Evolutionary conservation across 1,140 invertebrate genomes (phyloP).

Genomic region (Probaryconus sp.): DNA sequence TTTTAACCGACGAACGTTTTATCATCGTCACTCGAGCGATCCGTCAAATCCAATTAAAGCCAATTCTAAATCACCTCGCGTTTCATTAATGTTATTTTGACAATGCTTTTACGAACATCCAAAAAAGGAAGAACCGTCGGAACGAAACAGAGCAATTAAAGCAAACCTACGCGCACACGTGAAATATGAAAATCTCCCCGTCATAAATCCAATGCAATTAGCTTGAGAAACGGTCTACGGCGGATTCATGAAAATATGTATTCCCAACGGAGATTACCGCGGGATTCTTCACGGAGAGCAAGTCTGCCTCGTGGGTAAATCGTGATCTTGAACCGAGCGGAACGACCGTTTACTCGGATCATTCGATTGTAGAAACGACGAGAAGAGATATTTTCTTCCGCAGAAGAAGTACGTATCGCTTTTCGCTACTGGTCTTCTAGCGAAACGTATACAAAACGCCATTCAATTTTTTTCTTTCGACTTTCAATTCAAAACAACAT

Average conservation of each 20-base stretch:
- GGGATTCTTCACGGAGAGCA: conserved; percentile 49
- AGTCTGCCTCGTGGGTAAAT: conserved; percentile 61
- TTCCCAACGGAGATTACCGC: conserved; percentile 44
- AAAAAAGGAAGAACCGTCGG: background rate
- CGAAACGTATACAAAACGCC: too few species aligned
- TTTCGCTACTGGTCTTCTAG: conserved; percentile 55
- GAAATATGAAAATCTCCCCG: conserved; percentile 43
- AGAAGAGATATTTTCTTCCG: conserved; percentile 53
- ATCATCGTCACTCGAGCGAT: too few species aligned
- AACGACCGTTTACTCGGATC: conserved; percentile 65
- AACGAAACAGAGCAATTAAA: conserved; percentile 38
- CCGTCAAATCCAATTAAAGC: background rate
- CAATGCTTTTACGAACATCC: background rate
- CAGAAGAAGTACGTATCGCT: conserved; percentile 49
- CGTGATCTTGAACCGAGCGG: conserved; percentile 64
- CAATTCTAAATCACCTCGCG: conserved; percentile 1
- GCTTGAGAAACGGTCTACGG: conserved; percentile 36
- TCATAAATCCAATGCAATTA: conserved; percentile 53
- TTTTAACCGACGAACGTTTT: too few species aligned
- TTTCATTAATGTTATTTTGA: conserved; percentile 3
- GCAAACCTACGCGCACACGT: conserved; percentile 25
- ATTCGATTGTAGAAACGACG: conserved; percentile 61
- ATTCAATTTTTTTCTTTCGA: conserved; percentile 42
- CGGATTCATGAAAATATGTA: conserved; percentile 47
- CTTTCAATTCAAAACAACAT: too few species aligned